Conservation (phyloP, 2,888 invertebrate genomes). For the Drosophila anceps region DNA sequence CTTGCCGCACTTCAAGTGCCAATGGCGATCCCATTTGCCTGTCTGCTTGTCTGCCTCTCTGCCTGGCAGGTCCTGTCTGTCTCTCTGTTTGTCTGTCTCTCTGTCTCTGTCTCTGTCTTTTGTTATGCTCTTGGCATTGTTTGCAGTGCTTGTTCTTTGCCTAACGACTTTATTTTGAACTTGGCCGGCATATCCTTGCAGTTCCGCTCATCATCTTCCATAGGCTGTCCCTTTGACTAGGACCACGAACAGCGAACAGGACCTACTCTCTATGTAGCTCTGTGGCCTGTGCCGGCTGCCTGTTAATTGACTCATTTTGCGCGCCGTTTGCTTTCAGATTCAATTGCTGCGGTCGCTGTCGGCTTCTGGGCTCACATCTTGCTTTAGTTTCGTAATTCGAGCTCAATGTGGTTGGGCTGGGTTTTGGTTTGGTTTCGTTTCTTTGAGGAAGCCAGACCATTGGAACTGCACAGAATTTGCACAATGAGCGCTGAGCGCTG, state of each 20-base stretch:
- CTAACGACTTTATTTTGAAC: slow-evolving; percentile 71
- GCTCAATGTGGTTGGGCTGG: slow-evolving; percentile 35
- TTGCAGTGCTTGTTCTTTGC: slow-evolving; percentile 54
- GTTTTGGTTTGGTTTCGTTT: slow-evolving; percentile 16
- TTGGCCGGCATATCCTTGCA: slow-evolving; percentile 46
- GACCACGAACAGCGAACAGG: slow-evolving; percentile 8
- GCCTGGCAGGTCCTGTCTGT: slow-evolving; percentile 14
- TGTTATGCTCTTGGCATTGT: slow-evolving; percentile 43
- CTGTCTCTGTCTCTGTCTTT: background rate
- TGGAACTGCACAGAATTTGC: slow-evolving; percentile 15
- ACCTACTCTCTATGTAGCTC: slow-evolving; percentile 35
- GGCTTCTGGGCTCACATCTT: slow-evolving; percentile 14
- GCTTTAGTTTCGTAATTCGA: slow-evolving; percentile 44
- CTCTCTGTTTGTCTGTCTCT: background rate
- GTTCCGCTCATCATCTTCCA: slow-evolving; percentile 37
- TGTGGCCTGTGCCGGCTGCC: slow-evolving; percentile 22
- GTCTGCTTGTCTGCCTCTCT: slow-evolving; percentile 18
- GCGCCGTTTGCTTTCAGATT: slow-evolving; percentile 70
- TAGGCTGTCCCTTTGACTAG: slow-evolving; percentile 30
- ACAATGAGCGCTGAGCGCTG: slow-evolving; percentile 9
- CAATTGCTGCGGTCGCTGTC: slow-evolving; percentile 47
- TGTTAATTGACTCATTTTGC: slow-evolving; percentile 75
- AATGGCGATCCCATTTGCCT: slow-evolving; percentile 45
- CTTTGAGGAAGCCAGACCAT: slow-evolving; percentile 36
- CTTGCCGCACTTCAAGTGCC: slow-evolving; percentile 69